Evolutionary conservation across 2,888 invertebrate genomes (phyloP).

Genomic region (Octodonta nipae): DNA sequence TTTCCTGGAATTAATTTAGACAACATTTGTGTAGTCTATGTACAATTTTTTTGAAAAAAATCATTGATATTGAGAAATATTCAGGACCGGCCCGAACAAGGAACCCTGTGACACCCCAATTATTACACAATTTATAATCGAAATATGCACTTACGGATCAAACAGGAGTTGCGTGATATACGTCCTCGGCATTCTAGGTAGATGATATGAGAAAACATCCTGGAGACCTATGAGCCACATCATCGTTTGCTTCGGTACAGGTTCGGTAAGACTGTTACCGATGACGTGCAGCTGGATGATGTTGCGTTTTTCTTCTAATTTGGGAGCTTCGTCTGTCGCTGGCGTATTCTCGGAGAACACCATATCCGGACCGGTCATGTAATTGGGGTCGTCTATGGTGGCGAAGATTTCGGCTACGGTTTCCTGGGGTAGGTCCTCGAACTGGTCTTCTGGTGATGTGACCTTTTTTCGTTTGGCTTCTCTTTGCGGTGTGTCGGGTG

Average conservation of each 20-base stretch:
- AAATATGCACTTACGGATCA: slow-evolving; percentile 66
- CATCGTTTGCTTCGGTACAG: slow-evolving; percentile 80
- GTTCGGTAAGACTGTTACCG: slow-evolving; percentile 77
- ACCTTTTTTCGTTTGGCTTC: slow-evolving; percentile 34
- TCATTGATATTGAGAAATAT: too few species aligned
- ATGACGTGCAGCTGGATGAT: slow-evolving; percentile 88
- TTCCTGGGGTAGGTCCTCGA: slow-evolving; percentile 64
- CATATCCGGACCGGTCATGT: slow-evolving; percentile 69
- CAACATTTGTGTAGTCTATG: too few species aligned
- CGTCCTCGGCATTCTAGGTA: slow-evolving; percentile 94
- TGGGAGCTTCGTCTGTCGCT: slow-evolving; percentile 73
- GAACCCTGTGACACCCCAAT: too few species aligned
- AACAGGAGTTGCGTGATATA: slow-evolving; percentile 92
- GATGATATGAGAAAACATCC: slow-evolving; percentile 87
- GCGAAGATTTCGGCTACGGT: slow-evolving; percentile 70
- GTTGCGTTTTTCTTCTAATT: slow-evolving; percentile 76
- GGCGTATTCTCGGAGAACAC: slow-evolving; percentile 74
- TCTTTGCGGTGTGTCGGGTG: slow-evolving; percentile 24
- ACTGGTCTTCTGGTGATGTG: slow-evolving; percentile 38
- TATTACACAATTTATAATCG: too few species aligned
- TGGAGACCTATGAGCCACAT: slow-evolving; percentile 86
- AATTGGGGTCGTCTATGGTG: slow-evolving; percentile 69
- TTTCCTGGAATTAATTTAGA: slow-evolving; percentile 60
- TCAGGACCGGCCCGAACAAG: too few species aligned
- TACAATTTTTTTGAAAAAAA: not conserved